These are phyloP conservation scores for Sebastes matsubarae DNA, from an alignment of 2,797 vertebrate genomes.

Conservation along the genomic window DNA sequence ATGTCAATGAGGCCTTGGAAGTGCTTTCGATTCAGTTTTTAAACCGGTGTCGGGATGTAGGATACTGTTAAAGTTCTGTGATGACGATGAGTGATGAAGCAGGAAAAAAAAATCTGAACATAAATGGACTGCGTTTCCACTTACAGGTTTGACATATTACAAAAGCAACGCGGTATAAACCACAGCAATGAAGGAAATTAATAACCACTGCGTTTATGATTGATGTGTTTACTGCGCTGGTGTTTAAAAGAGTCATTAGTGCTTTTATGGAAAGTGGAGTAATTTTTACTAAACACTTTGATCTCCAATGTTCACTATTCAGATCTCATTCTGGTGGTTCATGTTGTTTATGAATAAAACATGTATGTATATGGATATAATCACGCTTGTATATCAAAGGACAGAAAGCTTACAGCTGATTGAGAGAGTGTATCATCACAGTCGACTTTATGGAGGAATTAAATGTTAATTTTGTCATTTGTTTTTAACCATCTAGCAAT, in stretches of 20 bases:
- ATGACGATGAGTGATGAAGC: constrained; percentile 53
- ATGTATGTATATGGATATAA: constrained; percentile 39
- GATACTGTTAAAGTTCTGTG: constrained; percentile 48
- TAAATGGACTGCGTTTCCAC: constrained; percentile 12
- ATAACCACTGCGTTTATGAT: constrained; percentile 51
- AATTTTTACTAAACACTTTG: constrained; percentile 36
- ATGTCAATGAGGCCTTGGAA: constrained; percentile 40
- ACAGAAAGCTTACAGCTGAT: constrained; percentile 28
- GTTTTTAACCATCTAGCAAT: neutral
- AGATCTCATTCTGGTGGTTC: constrained; percentile 14
- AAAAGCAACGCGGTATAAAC: constrained; percentile 32
- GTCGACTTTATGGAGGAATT: constrained; percentile 3
- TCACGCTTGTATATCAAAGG: constrained; percentile 28
- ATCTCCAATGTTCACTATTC: constrained; percentile 30
- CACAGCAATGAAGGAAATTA: constrained; percentile 25
- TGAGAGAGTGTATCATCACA: constrained; percentile 31
- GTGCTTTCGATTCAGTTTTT: constrained; percentile 32
- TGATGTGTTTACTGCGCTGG: constrained; percentile 61
- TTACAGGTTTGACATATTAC: constrained; percentile 34
- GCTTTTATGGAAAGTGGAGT: constrained; percentile 32
- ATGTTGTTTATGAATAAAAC: constrained; percentile 36
- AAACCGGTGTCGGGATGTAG: constrained; percentile 29
- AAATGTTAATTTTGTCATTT: constrained; percentile 34
- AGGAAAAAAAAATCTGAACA: constrained; percentile 1
- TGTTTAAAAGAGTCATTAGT: constrained; percentile 57